These are phyloP conservation scores for Achroia grisella DNA, from an alignment of 1,140 invertebrate genomes.

Conservation along the genomic window DNA sequence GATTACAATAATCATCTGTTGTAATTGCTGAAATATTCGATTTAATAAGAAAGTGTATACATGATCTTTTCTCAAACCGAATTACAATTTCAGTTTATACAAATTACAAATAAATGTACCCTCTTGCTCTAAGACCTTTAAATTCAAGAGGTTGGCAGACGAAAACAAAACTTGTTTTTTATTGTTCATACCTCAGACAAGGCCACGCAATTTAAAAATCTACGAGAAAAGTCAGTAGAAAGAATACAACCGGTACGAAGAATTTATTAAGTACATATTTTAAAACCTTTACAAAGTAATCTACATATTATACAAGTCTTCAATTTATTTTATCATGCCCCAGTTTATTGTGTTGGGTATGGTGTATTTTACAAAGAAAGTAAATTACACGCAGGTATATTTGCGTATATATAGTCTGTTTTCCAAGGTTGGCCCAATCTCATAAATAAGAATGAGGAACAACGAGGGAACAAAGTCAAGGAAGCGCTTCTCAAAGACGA, in stretches of 20 bases:
- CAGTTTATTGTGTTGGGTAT: background rate
- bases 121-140: too few relatives aligned
- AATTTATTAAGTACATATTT: background rate
- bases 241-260: background rate
- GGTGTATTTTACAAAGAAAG: background rate
- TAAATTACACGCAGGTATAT: slow-evolving; percentile 7
- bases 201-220: too few relatives aligned
- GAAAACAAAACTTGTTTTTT: too few relatives aligned
- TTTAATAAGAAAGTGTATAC: too few relatives aligned
- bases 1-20: too few relatives aligned
- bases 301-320: background rate
- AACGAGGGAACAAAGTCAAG: slow-evolving; percentile 14
- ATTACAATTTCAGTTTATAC: too few relatives aligned
- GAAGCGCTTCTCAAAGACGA: slow-evolving; percentile 18
- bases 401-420: slow-evolving; percentile 8
- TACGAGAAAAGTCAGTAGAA: background rate
- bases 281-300: background rate
- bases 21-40: too few relatives aligned
- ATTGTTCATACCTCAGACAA: too few relatives aligned
- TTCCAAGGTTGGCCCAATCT: slow-evolving; percentile 24
- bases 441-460: slow-evolving; percentile 33
- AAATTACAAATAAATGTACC: too few relatives aligned
- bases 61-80: too few relatives aligned
- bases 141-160: too few relatives aligned
- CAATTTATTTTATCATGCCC: background rate